A percentile compares a stretch with the other conserved stretches of the same genome.
Conservation (phyloP, 2,797 vertebrate species). For the Telmatherina bonti region DNA sequence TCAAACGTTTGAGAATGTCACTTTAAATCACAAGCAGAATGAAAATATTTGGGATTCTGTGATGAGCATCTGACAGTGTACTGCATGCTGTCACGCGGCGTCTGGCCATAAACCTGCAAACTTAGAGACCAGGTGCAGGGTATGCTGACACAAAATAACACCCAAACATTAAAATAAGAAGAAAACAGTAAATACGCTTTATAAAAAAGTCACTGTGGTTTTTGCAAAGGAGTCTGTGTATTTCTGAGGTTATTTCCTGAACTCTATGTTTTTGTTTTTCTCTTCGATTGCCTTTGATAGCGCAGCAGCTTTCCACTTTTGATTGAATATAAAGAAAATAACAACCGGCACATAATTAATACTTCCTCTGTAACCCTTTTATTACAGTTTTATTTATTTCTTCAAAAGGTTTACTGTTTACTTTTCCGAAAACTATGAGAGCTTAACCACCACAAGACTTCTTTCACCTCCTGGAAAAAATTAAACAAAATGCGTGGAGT, state of each 20-base stretch:
- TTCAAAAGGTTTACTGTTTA: constrained; percentile 70
- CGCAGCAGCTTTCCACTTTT: constrained; percentile 49
- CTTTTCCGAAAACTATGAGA: constrained; percentile 56
- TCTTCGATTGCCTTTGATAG: constrained; percentile 63
- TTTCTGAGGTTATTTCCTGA: constrained; percentile 54
- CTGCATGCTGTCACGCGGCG: not conserved
- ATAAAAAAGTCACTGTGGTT: constrained; percentile 57
- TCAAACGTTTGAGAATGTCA: constrained; percentile 40
- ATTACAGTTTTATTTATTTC: constrained; percentile 67
- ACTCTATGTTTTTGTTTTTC: constrained; percentile 55
- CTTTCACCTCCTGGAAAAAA: constrained; percentile 65
- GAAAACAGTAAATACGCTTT: constrained; percentile 33
- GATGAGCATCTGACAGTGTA: not conserved
- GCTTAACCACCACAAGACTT: constrained; percentile 52
- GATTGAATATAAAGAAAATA: constrained; percentile 55
- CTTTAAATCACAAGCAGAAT: constrained; percentile 16
- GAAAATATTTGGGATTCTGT: not conserved
- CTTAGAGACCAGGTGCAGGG: no score
- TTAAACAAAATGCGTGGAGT: constrained; percentile 45
- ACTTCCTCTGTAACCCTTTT: constrained; percentile 57
- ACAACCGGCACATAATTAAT: constrained; percentile 51
- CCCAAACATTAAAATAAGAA: constrained; percentile 58
- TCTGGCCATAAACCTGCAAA: no score
- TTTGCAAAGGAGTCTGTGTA: constrained; percentile 41
- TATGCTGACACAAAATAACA: no score